A percentile compares a stretch with the other conserved stretches of the same genome.
These are phyloP conservation scores for Sphinx pinastri DNA, from an alignment of 2,888 invertebrate genomes.

Conservation along the genomic window DNA sequence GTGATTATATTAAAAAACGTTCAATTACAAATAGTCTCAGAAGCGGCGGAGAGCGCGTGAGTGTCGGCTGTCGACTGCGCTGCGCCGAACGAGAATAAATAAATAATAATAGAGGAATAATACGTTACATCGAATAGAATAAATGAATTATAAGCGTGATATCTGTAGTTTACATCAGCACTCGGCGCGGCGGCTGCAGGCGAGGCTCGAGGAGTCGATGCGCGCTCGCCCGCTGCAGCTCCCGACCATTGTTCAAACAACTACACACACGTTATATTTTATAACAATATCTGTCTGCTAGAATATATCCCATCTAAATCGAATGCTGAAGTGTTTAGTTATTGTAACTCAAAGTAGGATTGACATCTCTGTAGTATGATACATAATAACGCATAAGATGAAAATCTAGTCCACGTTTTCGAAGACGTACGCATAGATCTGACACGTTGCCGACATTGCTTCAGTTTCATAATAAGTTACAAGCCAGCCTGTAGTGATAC, in stretches of 20 bases:
- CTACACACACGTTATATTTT: background rate
- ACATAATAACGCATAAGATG: no score
- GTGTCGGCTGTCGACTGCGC: conserved; percentile 17
- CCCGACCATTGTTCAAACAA: conserved; percentile 11
- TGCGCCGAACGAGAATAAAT: conserved; percentile 10
- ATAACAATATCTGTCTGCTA: background rate
- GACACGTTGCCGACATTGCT: no score
- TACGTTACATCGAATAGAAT: conserved; percentile 20
- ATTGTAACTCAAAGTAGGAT: no score
- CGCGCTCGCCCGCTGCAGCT: background rate
- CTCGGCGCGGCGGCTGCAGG: background rate
- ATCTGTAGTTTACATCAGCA: conserved; percentile 16
- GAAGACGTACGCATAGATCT: no score
- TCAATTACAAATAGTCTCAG: conserved; percentile 8
- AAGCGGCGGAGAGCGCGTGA: background rate
- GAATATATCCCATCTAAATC: no score
- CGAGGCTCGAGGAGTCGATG: background rate
- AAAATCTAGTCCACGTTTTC: no score
- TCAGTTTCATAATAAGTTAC: no score
- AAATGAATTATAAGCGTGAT: conserved; percentile 22
- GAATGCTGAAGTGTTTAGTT: no score
- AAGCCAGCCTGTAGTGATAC: no score
- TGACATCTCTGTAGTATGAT: no score
- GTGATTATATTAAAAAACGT: conserved; percentile 18
- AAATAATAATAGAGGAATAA: conserved; percentile 24